These are phyloP conservation scores for Aplochiton taeniatus DNA, from an alignment of 2,797 vertebrate species.

Conservation along the genomic window DNA sequence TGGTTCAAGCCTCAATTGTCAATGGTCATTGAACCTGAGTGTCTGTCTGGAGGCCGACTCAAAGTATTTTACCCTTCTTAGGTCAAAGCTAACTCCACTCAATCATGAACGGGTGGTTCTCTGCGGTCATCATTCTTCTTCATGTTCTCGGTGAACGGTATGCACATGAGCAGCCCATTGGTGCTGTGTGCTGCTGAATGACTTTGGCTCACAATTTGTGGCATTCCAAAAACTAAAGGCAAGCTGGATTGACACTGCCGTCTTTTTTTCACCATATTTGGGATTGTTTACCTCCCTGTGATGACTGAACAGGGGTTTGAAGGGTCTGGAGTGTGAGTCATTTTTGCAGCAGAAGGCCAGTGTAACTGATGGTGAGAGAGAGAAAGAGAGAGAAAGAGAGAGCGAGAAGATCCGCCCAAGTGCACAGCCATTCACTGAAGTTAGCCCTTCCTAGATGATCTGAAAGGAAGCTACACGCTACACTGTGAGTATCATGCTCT, in stretches of 20 bases:
- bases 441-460: conserved; percentile 44
- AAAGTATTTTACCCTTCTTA: conserved; percentile 50
- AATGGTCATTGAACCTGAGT: conserved; percentile 7
- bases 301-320: conserved; percentile 87
- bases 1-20: too few relatives aligned
- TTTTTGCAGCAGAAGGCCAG: conserved; percentile 69
- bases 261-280: conserved; percentile 97
- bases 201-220: conserved; percentile 66
- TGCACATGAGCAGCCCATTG: conserved; percentile 64
- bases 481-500: conserved; percentile 71
- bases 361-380: conserved; percentile 62
- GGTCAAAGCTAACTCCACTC: conserved; percentile 51
- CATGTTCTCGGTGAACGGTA: conserved; percentile 68
- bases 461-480: conserved; percentile 39
- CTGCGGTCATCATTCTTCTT: conserved; percentile 65
- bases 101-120: conserved; percentile 60
- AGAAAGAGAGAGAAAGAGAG: conserved; percentile 34
- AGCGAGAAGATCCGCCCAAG: conserved; percentile 56
- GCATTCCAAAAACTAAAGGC: conserved; percentile 77
- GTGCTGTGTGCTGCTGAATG: conserved; percentile 67
- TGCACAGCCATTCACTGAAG: conserved; percentile 59
- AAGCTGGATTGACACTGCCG: conserved; percentile 85
- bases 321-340: conserved; percentile 89
- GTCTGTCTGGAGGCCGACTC: conserved; percentile 24
- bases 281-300: conserved; percentile 98